Evolutionary conservation across 2,888 invertebrate species (phyloP).

Genomic region (Mythimna albipuncta): DNA sequence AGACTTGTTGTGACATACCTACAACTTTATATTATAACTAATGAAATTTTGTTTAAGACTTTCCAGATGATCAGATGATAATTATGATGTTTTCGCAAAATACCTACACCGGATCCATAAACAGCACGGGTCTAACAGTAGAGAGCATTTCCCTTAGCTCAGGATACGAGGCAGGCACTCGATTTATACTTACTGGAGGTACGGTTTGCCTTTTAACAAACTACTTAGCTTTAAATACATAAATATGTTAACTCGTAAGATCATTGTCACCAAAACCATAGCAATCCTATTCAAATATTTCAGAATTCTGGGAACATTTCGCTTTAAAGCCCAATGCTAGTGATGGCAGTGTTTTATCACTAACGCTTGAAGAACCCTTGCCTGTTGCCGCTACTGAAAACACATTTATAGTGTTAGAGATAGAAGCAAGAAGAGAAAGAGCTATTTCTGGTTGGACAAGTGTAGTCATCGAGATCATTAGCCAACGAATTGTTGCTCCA

Average conservation of each 20-base stretch:
- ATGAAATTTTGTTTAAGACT: slow-evolving; percentile 9
- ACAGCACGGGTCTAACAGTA: slow-evolving; percentile 64
- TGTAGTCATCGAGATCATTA: slow-evolving; percentile 72
- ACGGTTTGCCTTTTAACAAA: slow-evolving; percentile 37
- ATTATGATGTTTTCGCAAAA: slow-evolving; percentile 76
- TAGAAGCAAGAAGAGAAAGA: slow-evolving; percentile 75
- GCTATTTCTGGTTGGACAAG: slow-evolving; percentile 73
- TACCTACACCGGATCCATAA: slow-evolving; percentile 73
- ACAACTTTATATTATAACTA: too few relatives aligned
- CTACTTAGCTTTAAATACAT: neutral
- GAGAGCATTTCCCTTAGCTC: slow-evolving; percentile 72
- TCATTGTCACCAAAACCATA: too few relatives aligned
- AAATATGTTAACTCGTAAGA: too few relatives aligned
- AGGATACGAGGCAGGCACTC: slow-evolving; percentile 72
- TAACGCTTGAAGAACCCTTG: slow-evolving; percentile 62
- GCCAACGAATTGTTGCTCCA: slow-evolving; percentile 63
- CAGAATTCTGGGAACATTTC: slow-evolving; percentile 73
- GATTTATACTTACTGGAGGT: slow-evolving; percentile 76
- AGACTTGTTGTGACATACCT: neutral
- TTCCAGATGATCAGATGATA: slow-evolving; percentile 20
- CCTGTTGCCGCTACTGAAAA: slow-evolving; percentile 66
- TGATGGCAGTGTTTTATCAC: slow-evolving; percentile 63
- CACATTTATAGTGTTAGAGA: slow-evolving; percentile 74
- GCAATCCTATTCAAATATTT: slow-evolving; percentile 46
- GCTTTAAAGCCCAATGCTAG: slow-evolving; percentile 46